Evolutionary conservation across 1,140 invertebrate species (phyloP).

Genomic region (Paracyclopina nana): DNA sequence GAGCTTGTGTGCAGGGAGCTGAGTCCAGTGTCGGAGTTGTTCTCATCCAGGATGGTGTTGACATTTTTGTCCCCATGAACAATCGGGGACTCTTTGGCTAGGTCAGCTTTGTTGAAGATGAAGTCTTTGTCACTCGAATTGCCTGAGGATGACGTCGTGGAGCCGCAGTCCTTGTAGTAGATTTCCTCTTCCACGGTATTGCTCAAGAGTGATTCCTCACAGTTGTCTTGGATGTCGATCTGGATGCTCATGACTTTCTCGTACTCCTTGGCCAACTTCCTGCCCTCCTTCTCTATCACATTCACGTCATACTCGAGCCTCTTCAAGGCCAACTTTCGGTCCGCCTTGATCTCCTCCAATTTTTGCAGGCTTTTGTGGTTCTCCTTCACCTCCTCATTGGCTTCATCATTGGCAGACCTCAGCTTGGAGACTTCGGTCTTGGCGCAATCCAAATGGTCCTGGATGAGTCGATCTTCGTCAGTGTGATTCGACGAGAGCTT

Average conservation of each 20-base stretch:
- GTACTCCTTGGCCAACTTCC: background rate
- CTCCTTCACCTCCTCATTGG: too few species aligned
- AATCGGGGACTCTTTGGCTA: background rate
- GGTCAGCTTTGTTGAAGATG: background rate
- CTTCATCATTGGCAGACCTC: too few species aligned
- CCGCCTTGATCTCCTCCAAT: too few species aligned
- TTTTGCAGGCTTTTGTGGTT: too few species aligned
- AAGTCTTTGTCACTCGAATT: background rate
- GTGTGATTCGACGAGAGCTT: too few species aligned
- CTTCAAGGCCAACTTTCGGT: too few species aligned
- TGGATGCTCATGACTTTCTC: background rate
- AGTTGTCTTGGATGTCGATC: background rate
- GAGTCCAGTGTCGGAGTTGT: conserved; percentile 36
- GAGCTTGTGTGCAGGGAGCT: conserved; percentile 34
- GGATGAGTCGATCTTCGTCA: too few species aligned
- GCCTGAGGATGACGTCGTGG: background rate
- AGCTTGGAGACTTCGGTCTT: too few species aligned
- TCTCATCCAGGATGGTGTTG: conserved; percentile 17
- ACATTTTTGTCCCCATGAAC: background rate
- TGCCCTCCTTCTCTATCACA: background rate
- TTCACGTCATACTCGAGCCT: background rate
- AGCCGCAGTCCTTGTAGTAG: background rate
- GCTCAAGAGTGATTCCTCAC: background rate
- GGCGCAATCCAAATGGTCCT: too few species aligned
- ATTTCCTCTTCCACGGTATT: background rate